phyloP scores from a whole-genome alignment of 2,113 vertebrate genomes.

The Clarias magur region DNA sequence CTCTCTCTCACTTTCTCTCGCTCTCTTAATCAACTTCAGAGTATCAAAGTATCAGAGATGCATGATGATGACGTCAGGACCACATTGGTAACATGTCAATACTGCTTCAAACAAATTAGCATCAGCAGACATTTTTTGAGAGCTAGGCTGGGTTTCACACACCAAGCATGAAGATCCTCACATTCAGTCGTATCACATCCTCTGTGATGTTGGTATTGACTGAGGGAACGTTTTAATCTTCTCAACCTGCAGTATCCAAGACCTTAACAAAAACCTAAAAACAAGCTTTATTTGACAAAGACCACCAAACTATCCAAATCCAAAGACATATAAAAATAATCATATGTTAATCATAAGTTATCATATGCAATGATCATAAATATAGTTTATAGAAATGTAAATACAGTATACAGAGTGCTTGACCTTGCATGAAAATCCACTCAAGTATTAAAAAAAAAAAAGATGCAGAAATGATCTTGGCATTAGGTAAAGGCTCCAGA shows the following conservation, averaged over 20 bases:
- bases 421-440: background rate
- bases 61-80: slow-evolving; percentile 33
- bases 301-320: background rate
- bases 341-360: too few species aligned
- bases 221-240: background rate
- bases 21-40: background rate
- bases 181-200: background rate
- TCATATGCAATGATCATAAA: background rate
- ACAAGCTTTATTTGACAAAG: background rate
- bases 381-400: background rate
- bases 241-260: background rate
- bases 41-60: background rate
- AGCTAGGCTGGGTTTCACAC: background rate
- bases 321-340: background rate
- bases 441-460: background rate
- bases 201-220: background rate
- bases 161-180: background rate
- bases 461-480: background rate
- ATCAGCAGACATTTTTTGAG: background rate
- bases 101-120: background rate
- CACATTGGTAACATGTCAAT: background rate
- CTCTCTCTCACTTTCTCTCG: slow-evolving; percentile 46
- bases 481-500: slow-evolving; percentile 18
- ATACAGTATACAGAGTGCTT: background rate
- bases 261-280: background rate